Base-by-base conservation (phyloP, 2,113 vertebrate genomes). In the Vanacampus margaritifer region DNA sequence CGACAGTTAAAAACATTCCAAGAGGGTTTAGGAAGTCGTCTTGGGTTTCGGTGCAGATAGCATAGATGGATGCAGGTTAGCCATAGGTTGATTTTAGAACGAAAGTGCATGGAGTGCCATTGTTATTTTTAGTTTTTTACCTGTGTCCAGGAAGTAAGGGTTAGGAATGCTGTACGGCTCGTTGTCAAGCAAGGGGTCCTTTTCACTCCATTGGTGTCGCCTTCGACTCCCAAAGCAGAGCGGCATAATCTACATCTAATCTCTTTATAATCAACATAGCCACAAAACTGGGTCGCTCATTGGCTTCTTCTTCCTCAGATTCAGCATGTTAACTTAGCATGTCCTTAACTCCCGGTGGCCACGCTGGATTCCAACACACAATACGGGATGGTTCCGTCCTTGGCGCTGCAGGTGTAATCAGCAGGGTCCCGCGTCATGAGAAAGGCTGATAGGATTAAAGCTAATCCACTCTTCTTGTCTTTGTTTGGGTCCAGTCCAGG, bases 171-270 rank as follows among this genome's bases (percentile, higher is more conserved):
- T 75, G 9, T 75, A 79, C 7, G 70, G 68, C 24, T 88, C 85
- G 7, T 79, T 65, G 0, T 54, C 59, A 21, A 91, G 84, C 82
- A 92, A 74, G 64, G 45, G 12, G 23, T 86, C 73, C 46, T 79
- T 68, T 39, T 91, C 86, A 0, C 64, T 71, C 80, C 79, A 88
- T 0, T 75, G 83, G 54, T 80, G 67, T 79, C 69, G 69, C 36
- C 88, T 86, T 1, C 75, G 78, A 60, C 72, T 61, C 43, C 91
- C 89, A 2, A 92, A 92, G 79, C 91, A 92, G 69, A 73, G 67
- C 86, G 89, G 84, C 75, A 80, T 90, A 64, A 36, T 79, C 41
- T 6, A 36, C 32, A 59, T 69, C 13, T 36, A 41, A 53, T 54
- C 37, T 63, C n/a, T 12, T 39, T 72, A 23, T 37, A 41, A 39